These are phyloP conservation scores for Prorops nasuta DNA, from an alignment of 1,140 invertebrate species.

Conservation along the genomic window DNA sequence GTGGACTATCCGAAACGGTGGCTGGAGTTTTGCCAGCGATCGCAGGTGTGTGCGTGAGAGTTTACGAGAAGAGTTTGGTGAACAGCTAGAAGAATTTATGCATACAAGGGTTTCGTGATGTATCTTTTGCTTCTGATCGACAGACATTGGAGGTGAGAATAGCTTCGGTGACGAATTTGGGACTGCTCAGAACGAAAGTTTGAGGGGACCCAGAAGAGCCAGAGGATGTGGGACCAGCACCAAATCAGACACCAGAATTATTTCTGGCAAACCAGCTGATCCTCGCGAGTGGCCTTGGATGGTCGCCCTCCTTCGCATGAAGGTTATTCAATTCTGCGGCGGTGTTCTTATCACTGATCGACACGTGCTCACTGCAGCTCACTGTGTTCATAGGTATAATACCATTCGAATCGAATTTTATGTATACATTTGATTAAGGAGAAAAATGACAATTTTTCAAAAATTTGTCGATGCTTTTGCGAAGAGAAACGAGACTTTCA, in stretches of 20 bases:
- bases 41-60: constrained; percentile 16
- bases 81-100: no score
- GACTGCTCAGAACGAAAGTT: no score
- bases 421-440: constrained; percentile 16
- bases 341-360: constrained; percentile 75
- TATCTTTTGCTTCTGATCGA: no score
- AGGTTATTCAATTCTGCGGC: constrained; percentile 67
- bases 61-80: no score
- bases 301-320: constrained; percentile 64
- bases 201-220: constrained; percentile 31
- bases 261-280: constrained; percentile 65
- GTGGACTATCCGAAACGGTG: constrained; percentile 4
- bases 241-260: constrained; percentile 56
- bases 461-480: no score
- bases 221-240: constrained; percentile 69
- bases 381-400: constrained; percentile 59
- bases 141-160: no score
- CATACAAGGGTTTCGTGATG: no score
- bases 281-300: constrained; percentile 82
- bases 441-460: no score
- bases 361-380: constrained; percentile 79
- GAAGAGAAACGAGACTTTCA: no score
- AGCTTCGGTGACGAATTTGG: no score
- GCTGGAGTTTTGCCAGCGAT: constrained; percentile 21
- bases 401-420: background rate